Conservation (phyloP, 1,140 invertebrate species). For the Leptinotarsa defecta region DNA sequence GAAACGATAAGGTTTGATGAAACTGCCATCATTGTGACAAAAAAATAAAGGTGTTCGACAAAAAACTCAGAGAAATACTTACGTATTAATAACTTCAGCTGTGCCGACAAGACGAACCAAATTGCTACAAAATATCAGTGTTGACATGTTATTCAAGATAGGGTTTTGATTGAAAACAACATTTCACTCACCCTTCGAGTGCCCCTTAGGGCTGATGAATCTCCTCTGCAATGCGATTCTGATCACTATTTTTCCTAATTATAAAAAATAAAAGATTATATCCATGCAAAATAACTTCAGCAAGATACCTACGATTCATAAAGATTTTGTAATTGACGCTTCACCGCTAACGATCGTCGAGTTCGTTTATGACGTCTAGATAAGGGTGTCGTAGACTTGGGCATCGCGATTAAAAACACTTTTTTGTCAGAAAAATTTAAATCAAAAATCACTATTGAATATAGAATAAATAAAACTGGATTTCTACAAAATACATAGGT, state of each 20-base stretch:
- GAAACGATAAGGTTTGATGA: not conserved
- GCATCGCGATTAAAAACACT: conserved; percentile 8
- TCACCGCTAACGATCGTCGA: conserved; percentile 16
- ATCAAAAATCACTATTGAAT: not conserved
- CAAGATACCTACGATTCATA: conserved; percentile 7
- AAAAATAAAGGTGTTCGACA: conserved; percentile 6
- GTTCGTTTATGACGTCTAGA: conserved; percentile 10
- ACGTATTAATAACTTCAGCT: conserved; percentile 7
- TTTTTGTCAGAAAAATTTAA: not conserved
- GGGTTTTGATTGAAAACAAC: not conserved
- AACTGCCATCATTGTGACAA: not conserved
- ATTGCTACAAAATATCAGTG: conserved; percentile 1
- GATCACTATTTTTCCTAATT: conserved; percentile 14
- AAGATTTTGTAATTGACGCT: conserved; percentile 10
- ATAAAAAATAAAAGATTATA: not conserved
- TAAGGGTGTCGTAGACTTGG: conserved; percentile 11
- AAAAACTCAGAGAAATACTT: conserved; percentile 13
- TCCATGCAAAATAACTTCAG: conserved; percentile 15
- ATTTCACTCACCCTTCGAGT: not conserved
- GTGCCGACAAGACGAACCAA: not conserved
- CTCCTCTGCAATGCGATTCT: not conserved
- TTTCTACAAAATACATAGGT: no score
- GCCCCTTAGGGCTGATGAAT: no score
- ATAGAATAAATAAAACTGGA: no score
- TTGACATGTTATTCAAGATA: not conserved